Evolutionary conservation across 2,888 invertebrate genomes (phyloP), one percentile per base, ranked within the genome.

Genomic region (Dorcus hopei): DNA sequence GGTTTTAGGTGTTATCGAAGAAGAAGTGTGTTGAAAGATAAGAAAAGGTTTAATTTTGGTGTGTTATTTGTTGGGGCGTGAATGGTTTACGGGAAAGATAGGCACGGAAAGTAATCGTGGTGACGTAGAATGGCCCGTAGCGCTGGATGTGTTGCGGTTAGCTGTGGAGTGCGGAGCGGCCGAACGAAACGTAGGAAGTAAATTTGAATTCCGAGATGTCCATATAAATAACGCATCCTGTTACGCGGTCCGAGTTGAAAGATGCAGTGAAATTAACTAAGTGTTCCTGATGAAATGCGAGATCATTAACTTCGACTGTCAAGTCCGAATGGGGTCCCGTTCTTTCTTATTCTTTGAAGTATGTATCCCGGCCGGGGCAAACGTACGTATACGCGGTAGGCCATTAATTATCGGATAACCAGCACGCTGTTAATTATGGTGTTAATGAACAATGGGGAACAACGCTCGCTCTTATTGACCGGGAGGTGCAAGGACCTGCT

Each of bases 371-470:
- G 60, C 52, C 58, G 58, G 49, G 59, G 53, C 58, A 59, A 54
- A 61, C 50, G 54, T 43, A 53, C 54, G 59, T 61, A 58, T 59
- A 61, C 59, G 64, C 62, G 63, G 65, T 63, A 64, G 59, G 62
- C 66, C 64, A 67, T 68, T 68, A 68, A 68, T 68, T 68, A 68
- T 66, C 62, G 64, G 64, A 68, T 66, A 68, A 68, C 68, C 65
- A 68, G 68, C 63, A 61, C 61, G 61, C 62, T 65, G 64, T 67
- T 69, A 69, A 69, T 69, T 68, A 68, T 66, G 62, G 65, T 68
- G 68, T 67, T 69, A 69, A 69, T 68, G 68, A 69, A 69, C 68
- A 67, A 69, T 69, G 60, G 65, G 61, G 56, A 57, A 63, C 57
- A 61, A 59, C 59, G 62, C 58, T 57, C 57, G 52, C 56, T 59